A percentile compares a stretch with the other conserved stretches of the same genome.
Conservation (phyloP, 2,797 vertebrate species). For the Onychomys leucogaster region DNA sequence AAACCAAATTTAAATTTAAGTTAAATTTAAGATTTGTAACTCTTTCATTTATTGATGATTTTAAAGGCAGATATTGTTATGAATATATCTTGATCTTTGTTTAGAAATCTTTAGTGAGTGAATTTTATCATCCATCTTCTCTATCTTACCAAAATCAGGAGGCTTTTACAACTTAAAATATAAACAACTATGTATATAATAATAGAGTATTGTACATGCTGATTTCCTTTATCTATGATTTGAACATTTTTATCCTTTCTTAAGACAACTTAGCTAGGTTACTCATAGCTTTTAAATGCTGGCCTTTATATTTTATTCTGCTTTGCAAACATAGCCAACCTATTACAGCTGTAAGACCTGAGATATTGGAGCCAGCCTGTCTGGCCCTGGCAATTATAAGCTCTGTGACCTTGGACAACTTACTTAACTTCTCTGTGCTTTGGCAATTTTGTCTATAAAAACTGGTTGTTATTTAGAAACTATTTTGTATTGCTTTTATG, state of each 20-base stretch:
- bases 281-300: neutral
- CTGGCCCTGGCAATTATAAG: neutral
- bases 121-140: neutral
- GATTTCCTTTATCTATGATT: neutral
- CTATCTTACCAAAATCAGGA: neutral
- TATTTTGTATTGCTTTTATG: neutral
- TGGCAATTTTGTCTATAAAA: neutral
- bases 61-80: neutral
- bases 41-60: conserved; percentile 21
- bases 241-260: neutral
- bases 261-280: neutral
- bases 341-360: neutral
- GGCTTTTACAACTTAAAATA: neutral
- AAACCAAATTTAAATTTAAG: conserved; percentile 48
- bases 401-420: conserved; percentile 59
- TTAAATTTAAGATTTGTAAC: conserved; percentile 19
- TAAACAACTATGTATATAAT: neutral
- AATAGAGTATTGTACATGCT: neutral
- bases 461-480: neutral
- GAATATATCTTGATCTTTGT: neutral
- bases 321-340: neutral
- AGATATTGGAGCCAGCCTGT: conserved; percentile 31
- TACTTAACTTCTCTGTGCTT: conserved; percentile 62
- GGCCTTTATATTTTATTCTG: neutral
- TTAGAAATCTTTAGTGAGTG: neutral